These are phyloP conservation scores for Lasioglossum zephyrum DNA, from an alignment of 2,888 invertebrate genomes.

Conservation along the genomic window DNA sequence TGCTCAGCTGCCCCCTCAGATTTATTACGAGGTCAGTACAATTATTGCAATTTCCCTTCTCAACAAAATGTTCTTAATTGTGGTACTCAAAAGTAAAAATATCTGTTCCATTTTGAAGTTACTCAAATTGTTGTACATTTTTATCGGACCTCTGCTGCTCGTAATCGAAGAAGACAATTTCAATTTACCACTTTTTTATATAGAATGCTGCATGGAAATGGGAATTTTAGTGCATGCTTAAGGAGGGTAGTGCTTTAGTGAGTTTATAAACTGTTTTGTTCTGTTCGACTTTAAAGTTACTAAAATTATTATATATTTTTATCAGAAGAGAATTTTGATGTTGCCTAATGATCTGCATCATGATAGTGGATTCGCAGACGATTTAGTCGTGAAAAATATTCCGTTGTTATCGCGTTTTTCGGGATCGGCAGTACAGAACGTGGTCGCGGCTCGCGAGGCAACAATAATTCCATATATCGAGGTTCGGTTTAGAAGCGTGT, in stretches of 20 bases:
- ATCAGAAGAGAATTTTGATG: not conserved
- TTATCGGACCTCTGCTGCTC: too few species aligned
- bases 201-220: not conserved
- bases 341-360: not conserved
- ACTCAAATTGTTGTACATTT: too few species aligned
- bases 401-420: not conserved
- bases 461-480: slow-evolving; percentile 57
- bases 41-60: not conserved
- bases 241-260: too few species aligned
- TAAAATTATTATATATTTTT: not conserved
- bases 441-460: slow-evolving; percentile 34
- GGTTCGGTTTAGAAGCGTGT: slow-evolving; percentile 50
- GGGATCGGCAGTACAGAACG: not conserved
- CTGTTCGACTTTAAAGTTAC: too few species aligned
- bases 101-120: too few species aligned
- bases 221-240: too few species aligned
- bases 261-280: too few species aligned
- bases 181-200: not conserved
- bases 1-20: not conserved
- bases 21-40: not conserved
- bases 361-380: not conserved
- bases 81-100: too few species aligned
- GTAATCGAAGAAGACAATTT: too few species aligned
- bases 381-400: not conserved
- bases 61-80: not conserved